Base-by-base conservation (phyloP, 2,888 invertebrate species). In the Lagria hirta region DNA sequence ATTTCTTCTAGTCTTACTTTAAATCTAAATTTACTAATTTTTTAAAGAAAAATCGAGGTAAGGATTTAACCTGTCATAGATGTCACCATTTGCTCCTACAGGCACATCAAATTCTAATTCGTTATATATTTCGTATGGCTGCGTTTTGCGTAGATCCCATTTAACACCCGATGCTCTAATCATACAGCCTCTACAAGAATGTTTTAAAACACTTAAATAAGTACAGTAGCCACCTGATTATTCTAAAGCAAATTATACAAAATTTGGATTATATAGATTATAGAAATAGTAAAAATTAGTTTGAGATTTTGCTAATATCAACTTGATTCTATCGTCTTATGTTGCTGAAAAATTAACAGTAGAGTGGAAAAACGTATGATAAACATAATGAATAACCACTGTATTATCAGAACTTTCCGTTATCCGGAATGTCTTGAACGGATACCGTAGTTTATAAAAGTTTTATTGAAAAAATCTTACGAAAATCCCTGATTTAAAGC, bases 41-140 rank as follows among this genome's bases (percentile, higher is more conserved):
- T n/a, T n/a, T n/a, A 15, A 1, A 32, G 14, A 4, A 8, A 32
- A 13, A 36, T 22, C n/a, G n/a, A n/a, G n/a, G n/a, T n/a, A n/a
- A n/a, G n/a, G n/a, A n/a, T n/a, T n/a, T 5, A 21, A 57, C 53
- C 58, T 54, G 24, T 93, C 92, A 64, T 88, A 93, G 59, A 84
- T 83, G 62, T 94, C 93, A 6, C 93, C 93, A 52, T 84, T 83
- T 3, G 75, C 76, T 20, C 92, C 92, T 37, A 93, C 75, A 1
- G 86, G 85, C 1, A 90, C 80, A 65, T 94, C 89, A 68, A 94
- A 94, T 2, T 93, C 86, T 35, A 92, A 75, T 50, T 83, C 72
- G 51, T 84, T 84, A 61, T 93, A 93, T 2, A 83, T 84, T 66
- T 92, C 92, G 63, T 93, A 94, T 0, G 93, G 93, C 57, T 83